A percentile compares a stretch with the other conserved stretches of the same genome.
phyloP scores from a whole-genome alignment of 1,140 invertebrate species.

The Procambarus virginalis region DNA sequence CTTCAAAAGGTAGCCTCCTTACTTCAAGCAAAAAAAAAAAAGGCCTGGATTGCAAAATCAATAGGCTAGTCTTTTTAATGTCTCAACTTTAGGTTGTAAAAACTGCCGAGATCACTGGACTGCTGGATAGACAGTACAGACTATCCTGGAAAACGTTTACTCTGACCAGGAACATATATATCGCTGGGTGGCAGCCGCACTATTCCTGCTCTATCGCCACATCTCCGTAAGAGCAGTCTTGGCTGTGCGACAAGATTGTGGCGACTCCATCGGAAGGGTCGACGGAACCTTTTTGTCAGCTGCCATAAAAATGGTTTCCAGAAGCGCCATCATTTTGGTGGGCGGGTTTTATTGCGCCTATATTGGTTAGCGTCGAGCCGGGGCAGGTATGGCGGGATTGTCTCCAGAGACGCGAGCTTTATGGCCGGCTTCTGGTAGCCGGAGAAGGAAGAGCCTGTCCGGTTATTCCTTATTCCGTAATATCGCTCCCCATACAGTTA shows the following conservation, averaged over 20 bases:
- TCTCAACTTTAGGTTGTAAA: no score
- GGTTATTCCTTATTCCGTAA: not conserved
- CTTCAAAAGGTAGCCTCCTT: no score
- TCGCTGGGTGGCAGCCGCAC: no score
- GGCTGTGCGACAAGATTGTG: not conserved
- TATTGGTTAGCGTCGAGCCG: not conserved
- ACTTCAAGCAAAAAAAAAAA: no score
- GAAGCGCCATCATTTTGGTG: constrained; percentile 16
- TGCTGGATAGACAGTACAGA: no score
- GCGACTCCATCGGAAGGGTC: constrained; percentile 12
- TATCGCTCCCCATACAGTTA: not conserved
- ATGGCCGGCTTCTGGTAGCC: not conserved
- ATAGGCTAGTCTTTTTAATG: no score
- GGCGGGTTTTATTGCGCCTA: constrained; percentile 9
- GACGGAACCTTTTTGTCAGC: constrained; percentile 8
- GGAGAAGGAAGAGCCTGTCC: not conserved
- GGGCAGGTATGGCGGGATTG: constrained; percentile 2
- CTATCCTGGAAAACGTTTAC: no score
- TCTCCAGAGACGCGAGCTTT: not conserved
- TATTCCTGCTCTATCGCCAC: not conserved
- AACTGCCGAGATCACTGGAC: no score
- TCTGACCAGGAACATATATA: no score
- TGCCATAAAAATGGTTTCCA: constrained; percentile 11
- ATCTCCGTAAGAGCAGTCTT: not conserved
- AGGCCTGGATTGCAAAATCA: no score